Evolutionary conservation across 2,113 vertebrate genomes (phyloP).

Genomic region (Picathartes gymnocephalus): DNA sequence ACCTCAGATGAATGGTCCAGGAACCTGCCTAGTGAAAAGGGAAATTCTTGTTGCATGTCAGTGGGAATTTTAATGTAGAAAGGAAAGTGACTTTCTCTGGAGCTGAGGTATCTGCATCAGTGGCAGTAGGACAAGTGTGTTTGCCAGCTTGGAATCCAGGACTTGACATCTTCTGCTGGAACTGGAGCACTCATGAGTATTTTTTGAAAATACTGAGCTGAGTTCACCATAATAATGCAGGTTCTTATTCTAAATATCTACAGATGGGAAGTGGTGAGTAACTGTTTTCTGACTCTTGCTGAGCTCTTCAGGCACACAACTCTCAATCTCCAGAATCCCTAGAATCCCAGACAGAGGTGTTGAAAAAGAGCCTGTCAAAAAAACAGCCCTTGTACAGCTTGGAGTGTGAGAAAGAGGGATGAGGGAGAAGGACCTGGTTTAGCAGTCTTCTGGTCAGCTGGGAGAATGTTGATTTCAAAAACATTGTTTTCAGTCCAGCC

Average conservation of each 20-base stretch:
- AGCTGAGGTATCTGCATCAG: neutral
- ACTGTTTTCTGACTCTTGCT: neutral
- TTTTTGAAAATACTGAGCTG: neutral
- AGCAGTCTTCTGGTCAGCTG: neutral
- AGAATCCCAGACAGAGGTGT: neutral
- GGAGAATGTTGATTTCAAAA: slow-evolving; percentile 1
- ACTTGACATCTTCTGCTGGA: neutral
- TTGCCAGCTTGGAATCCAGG: neutral
- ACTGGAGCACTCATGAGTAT: neutral
- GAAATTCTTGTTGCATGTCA: neutral
- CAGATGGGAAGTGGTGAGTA: neutral
- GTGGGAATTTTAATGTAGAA: neutral
- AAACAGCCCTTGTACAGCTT: neutral
- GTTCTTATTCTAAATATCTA: neutral
- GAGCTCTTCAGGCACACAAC: neutral
- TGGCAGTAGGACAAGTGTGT: neutral
- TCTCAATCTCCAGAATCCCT: neutral
- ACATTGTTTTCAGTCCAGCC: neutral
- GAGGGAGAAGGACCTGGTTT: neutral
- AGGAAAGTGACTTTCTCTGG: neutral
- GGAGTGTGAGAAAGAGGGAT: neutral
- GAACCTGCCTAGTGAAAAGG: neutral
- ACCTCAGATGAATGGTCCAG: neutral
- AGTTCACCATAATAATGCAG: neutral
- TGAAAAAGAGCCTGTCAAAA: neutral